These are phyloP conservation scores for Porites lobata DNA, from an alignment of 92 coral and sea anemone genomes.

Conservation along the genomic window DNA sequence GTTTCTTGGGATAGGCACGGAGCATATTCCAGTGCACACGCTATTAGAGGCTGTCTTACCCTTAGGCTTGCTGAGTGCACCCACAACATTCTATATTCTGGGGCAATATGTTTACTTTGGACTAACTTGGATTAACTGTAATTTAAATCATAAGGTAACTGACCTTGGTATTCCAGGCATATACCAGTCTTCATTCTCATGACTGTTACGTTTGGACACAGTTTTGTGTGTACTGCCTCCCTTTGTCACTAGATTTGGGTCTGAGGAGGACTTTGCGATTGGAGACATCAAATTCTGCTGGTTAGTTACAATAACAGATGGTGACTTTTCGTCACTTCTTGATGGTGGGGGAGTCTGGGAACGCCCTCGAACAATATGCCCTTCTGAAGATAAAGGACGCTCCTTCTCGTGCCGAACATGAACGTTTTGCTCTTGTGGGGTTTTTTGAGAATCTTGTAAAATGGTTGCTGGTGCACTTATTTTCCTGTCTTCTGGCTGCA, in stretches of 20 bases:
- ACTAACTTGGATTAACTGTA: neutral
- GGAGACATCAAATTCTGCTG: conserved; percentile 27
- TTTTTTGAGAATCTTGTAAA: neutral
- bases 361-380: neutral
- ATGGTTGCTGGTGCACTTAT: neutral
- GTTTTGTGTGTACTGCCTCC: conserved; percentile 26
- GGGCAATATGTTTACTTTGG: neutral
- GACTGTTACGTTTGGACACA: conserved; percentile 62
- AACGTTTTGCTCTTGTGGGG: neutral
- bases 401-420: conserved; percentile 1
- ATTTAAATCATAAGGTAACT: neutral
- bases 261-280: conserved; percentile 50
- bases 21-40: too few species aligned
- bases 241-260: conserved; percentile 36
- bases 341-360: conserved; percentile 39
- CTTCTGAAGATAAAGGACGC: neutral
- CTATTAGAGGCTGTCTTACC: neutral
- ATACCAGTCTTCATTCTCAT: conserved; percentile 94
- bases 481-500: conserved; percentile 8
- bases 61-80: neutral
- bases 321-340: neutral
- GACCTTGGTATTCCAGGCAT: conserved; percentile 95
- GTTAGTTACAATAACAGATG: neutral
- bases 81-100: neutral
- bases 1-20: too few species aligned